Base-by-base conservation (phyloP, 1,140 invertebrate genomes). In the Lineus longissimus region DNA sequence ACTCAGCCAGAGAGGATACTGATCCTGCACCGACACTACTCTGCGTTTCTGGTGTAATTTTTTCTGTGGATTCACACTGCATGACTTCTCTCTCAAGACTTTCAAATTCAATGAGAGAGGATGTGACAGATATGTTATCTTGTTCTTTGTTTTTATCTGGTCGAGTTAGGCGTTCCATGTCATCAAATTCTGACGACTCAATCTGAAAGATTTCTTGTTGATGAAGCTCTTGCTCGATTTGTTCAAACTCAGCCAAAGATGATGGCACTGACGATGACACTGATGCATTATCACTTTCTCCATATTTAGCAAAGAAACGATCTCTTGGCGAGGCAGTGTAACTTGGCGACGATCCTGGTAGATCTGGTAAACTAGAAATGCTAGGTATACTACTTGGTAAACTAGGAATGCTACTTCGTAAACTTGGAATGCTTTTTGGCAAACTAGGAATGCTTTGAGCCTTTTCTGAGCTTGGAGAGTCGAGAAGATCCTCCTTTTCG, bases 51-150 rank as follows among this genome's bases (percentile, higher is more conserved):
- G 72, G 67, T 30, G 70, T 67, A 9, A 76, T 71, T 62, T 77
- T 78, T 36, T 76, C 76, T 2, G 75, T 70, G 23, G 81, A 82
- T 54, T 75, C 72, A 13, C 71, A 75, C 76, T 93, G 90, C 40
- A 89, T 86, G 74, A 94, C 92, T 0, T 91, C 88, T 72, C 87
- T 87, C 81, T 97, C 94, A 6, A 97, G 79, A 61, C 89, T 88
- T 83, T 96, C 94, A 83, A 97, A 97, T 78, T 97, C 94, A 80
- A 95, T 93, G 62, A 96, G 83, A 7, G 93, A 96, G 61, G 93
- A 96, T 64, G 89, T 92, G 74, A 95, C 88, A 0, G 93, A 96
- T 25, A 94, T 84, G 80, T 94, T 91, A 79, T 96, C 94, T 76
- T 93, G 89, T 70, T 95, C 94, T 2, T 90, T 87, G 62, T 87